Conservation (phyloP, 2,888 invertebrate genomes). For the Periphyllus acericola region DNA sequence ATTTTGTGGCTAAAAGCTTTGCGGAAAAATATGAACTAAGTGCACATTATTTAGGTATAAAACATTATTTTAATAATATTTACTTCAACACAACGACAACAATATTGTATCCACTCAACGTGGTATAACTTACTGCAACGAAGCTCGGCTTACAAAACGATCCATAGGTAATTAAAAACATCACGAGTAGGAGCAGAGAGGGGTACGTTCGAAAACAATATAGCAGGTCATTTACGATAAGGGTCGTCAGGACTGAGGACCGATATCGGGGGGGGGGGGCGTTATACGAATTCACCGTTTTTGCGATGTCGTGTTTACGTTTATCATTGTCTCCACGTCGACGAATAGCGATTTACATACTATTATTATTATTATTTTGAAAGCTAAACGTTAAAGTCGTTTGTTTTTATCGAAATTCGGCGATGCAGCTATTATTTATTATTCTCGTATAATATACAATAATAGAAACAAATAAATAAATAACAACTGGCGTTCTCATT, state of each 20-base stretch:
- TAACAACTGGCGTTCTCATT: not conserved
- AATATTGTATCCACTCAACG: not conserved
- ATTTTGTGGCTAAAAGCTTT: not conserved
- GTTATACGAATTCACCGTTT: not conserved
- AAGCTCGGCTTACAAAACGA: not conserved
- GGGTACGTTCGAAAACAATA: not conserved
- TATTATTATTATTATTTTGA: constrained; percentile 1
- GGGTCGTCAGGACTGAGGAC: not conserved
- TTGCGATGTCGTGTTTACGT: not conserved
- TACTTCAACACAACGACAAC: not conserved
- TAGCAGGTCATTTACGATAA: not conserved
- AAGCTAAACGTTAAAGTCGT: not conserved
- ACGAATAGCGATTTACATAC: constrained; percentile 3
- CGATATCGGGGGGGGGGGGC: not conserved
- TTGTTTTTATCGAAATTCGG: not conserved
- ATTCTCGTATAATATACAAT: not conserved
- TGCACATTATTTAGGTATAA: not conserved
- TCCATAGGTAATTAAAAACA: constrained; percentile 8
- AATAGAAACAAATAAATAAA: not conserved
- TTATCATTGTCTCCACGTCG: not conserved
- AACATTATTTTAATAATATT: not conserved
- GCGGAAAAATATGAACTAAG: not conserved
- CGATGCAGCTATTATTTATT: not conserved
- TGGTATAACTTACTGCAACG: not conserved
- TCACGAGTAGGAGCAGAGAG: not conserved